Evolutionary conservation across 2,797 vertebrate species (phyloP).

Genomic region (Bradypodion pumilum): DNA sequence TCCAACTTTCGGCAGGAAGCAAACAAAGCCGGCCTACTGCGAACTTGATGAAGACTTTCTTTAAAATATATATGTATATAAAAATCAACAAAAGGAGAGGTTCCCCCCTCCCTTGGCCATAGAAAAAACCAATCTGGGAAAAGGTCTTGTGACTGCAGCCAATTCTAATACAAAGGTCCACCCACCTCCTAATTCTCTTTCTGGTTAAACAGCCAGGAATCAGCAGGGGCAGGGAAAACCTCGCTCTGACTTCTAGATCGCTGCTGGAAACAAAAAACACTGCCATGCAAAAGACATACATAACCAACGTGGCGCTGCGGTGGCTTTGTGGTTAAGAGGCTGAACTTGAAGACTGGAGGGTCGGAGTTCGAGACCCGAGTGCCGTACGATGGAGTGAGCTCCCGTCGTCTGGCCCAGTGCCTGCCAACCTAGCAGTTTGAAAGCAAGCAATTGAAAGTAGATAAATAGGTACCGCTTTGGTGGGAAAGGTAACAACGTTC

Average conservation of each 20-base stretch:
- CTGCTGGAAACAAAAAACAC: neutral
- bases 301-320: too few species aligned
- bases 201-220: slow-evolving; percentile 69
- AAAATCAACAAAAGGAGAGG: slow-evolving; percentile 81
- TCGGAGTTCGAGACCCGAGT: too few species aligned
- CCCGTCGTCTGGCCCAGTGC: too few species aligned
- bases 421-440: too few species aligned
- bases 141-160: slow-evolving; percentile 78
- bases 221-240: slow-evolving; percentile 59
- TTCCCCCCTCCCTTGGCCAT: slow-evolving; percentile 62
- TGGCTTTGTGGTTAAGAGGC: too few species aligned
- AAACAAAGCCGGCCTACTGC: slow-evolving; percentile 98
- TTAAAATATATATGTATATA: slow-evolving; percentile 77
- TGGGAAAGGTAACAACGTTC: too few species aligned
- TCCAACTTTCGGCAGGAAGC: slow-evolving; percentile 97
- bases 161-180: slow-evolving; percentile 68
- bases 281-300: too few species aligned
- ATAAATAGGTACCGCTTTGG: too few species aligned
- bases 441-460: too few species aligned
- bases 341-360: too few species aligned
- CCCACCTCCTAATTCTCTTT: slow-evolving; percentile 46
- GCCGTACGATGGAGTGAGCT: too few species aligned
- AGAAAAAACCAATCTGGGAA: neutral
- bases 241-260: slow-evolving; percentile 59
- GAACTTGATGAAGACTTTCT: slow-evolving; percentile 98